Evolutionary conservation across 2,113 vertebrate genomes (phyloP).

Genomic region (Poecilia latipinna): DNA sequence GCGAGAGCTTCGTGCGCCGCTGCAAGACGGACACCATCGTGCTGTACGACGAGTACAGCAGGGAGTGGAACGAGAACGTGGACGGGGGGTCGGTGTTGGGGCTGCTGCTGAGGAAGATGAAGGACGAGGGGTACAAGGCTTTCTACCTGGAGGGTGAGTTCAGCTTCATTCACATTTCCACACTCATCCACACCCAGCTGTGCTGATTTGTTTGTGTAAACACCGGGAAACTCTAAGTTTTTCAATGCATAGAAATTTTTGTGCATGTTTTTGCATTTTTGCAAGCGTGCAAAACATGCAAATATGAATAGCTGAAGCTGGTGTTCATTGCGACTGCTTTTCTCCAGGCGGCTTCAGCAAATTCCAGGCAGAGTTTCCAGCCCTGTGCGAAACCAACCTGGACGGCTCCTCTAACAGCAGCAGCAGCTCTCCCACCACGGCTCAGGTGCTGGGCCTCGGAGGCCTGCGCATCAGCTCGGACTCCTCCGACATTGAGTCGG

Average conservation of each 20-base stretch:
- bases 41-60: slow-evolving; percentile 92
- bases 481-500: slow-evolving; percentile 96
- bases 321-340: not conserved
- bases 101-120: slow-evolving; percentile 90
- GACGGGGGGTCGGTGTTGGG: slow-evolving; percentile 91
- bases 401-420: slow-evolving; percentile 86
- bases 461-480: slow-evolving; percentile 96
- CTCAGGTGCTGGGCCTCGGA: slow-evolving; percentile 91
- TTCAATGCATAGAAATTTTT: too few species aligned
- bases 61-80: slow-evolving; percentile 94
- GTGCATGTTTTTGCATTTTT: too few species aligned
- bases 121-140: slow-evolving; percentile 92
- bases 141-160: slow-evolving; percentile 92
- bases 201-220: too few species aligned
- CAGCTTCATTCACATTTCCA: slow-evolving; percentile 36
- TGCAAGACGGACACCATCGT: slow-evolving; percentile 92
- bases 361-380: slow-evolving; percentile 90
- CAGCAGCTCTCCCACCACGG: slow-evolving; percentile 77
- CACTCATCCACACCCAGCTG: not conserved
- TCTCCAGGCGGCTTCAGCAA: slow-evolving; percentile 92
- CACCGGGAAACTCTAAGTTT: too few species aligned
- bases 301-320: not conserved
- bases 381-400: slow-evolving; percentile 92
- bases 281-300: too few species aligned
- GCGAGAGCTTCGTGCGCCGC: slow-evolving; percentile 88